phyloP scores from a whole-genome alignment of 2,888 invertebrate genomes.

The Lithophane ornitopus region DNA sequence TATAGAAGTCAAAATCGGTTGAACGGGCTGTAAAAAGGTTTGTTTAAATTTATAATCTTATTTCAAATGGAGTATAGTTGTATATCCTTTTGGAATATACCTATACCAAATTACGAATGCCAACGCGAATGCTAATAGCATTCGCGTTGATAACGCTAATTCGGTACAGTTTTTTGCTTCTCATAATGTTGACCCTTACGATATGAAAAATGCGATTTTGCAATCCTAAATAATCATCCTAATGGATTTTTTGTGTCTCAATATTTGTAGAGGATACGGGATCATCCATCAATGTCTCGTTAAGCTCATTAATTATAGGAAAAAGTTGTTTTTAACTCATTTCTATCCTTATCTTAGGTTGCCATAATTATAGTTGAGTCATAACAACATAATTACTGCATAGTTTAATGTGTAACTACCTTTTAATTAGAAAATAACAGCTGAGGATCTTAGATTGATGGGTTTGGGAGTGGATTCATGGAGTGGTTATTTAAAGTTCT shows the following conservation, averaged over 20 bases:
- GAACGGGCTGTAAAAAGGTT: too few species aligned
- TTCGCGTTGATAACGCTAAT: neutral
- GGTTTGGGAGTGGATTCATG: constrained; percentile 8
- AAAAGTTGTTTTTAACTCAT: constrained; percentile 46
- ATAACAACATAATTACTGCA: constrained; percentile 58
- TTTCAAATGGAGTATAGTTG: too few species aligned
- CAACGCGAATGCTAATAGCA: neutral
- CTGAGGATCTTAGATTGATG: constrained; percentile 50
- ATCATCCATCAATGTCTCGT: constrained; percentile 59
- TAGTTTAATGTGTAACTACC: constrained; percentile 54
- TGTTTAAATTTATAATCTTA: too few species aligned
- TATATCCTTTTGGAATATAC: neutral
- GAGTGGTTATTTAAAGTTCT: constrained; percentile 1
- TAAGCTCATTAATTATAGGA: constrained; percentile 51
- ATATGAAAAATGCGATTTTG: constrained; percentile 8
- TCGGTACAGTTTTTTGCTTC: constrained; percentile 4
- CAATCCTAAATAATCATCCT: constrained; percentile 11
- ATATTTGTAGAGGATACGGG: constrained; percentile 55
- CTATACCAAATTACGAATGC: neutral
- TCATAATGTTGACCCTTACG: neutral
- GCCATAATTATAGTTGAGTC: constrained; percentile 44
- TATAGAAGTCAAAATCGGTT: too few species aligned
- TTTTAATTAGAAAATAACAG: constrained; percentile 60
- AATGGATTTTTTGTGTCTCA: constrained; percentile 44
- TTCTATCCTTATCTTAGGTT: constrained; percentile 36